Evolutionary conservation across 2,888 invertebrate species (phyloP).

Genomic region (Scrobipalpa atriplicella): DNA sequence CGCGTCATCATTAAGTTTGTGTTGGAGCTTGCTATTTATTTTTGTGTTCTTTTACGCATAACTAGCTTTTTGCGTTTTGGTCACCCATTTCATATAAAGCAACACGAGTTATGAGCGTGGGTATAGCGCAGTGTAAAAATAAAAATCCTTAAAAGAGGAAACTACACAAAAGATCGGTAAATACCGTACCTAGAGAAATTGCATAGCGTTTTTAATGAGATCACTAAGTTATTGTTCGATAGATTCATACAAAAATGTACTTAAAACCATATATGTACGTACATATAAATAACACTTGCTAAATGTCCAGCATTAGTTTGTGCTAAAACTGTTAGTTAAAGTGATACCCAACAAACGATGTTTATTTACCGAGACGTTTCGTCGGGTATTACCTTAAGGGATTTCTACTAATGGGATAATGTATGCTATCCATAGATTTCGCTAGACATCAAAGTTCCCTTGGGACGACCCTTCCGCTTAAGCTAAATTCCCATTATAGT

Average conservation of each 20-base stretch:
- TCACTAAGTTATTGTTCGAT: too few species aligned
- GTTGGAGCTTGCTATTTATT: constrained; percentile 29
- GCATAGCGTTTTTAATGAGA: too few species aligned
- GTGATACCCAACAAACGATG: background rate
- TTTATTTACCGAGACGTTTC: background rate
- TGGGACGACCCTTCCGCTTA: constrained; percentile 8
- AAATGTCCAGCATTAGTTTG: constrained; percentile 1
- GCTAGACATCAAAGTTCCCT: background rate
- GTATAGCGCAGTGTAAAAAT: background rate
- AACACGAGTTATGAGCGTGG: background rate
- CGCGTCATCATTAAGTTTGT: constrained; percentile 27
- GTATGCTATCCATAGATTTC: background rate
- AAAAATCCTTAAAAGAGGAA: background rate
- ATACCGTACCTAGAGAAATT: too few species aligned
- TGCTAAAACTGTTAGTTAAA: background rate
- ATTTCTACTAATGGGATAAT: background rate
- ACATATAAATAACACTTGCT: background rate
- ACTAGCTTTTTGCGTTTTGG: constrained; percentile 15
- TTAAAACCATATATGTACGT: background rate
- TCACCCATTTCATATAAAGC: background rate
- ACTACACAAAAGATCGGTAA: too few species aligned
- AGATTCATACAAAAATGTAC: too few species aligned
- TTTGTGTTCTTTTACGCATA: constrained; percentile 27
- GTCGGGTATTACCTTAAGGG: too few species aligned
- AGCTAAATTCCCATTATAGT: constrained; percentile 4